Percentiles rank a stretch among this genome's conserved stretches.
phyloP scores from a whole-genome alignment of 2,113 vertebrate genomes.

The Corythoichthys haematopterus region DNA sequence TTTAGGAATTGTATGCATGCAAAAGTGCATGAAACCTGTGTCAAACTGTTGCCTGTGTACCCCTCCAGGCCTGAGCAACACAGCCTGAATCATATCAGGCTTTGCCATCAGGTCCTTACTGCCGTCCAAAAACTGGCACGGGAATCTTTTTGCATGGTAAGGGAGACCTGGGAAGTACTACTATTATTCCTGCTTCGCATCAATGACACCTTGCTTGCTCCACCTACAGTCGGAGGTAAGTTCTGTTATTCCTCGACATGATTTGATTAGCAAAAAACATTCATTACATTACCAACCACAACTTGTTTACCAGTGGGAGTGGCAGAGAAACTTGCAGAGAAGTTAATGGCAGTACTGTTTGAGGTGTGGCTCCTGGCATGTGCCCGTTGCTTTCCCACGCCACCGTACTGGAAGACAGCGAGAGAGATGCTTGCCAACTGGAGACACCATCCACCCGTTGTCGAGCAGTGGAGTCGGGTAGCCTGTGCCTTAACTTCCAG shows the following conservation, averaged over 20 bases:
- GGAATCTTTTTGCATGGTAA: slow-evolving; percentile 85
- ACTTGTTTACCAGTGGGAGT: slow-evolving; percentile 78
- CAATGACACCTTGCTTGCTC: slow-evolving; percentile 88
- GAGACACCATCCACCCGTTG: slow-evolving; percentile 95
- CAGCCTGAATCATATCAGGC: slow-evolving; percentile 83
- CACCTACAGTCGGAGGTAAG: slow-evolving; percentile 87
- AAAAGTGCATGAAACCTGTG: neutral
- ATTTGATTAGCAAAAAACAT: neutral
- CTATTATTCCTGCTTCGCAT: slow-evolving; percentile 91
- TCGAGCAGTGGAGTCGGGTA: slow-evolving; percentile 95
- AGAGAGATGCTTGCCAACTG: slow-evolving; percentile 96
- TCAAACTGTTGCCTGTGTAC: neutral
- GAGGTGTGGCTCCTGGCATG: slow-evolving; percentile 94
- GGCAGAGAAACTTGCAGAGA: slow-evolving; percentile 90
- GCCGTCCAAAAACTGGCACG: slow-evolving; percentile 92
- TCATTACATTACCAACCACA: neutral
- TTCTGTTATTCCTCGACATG: neutral
- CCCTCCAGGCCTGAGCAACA: slow-evolving; percentile 78
- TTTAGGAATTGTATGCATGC: too few species aligned
- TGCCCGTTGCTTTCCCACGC: slow-evolving; percentile 88
- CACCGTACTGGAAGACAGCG: slow-evolving; percentile 95
- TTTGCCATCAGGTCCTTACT: slow-evolving; percentile 90
- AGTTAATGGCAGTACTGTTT: slow-evolving; percentile 89
- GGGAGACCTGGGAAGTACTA: slow-evolving; percentile 96
- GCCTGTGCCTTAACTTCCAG: slow-evolving; percentile 91